These are phyloP conservation scores for Listronotus oregonensis DNA, from an alignment of 1,140 invertebrate genomes.

Conservation along the genomic window DNA sequence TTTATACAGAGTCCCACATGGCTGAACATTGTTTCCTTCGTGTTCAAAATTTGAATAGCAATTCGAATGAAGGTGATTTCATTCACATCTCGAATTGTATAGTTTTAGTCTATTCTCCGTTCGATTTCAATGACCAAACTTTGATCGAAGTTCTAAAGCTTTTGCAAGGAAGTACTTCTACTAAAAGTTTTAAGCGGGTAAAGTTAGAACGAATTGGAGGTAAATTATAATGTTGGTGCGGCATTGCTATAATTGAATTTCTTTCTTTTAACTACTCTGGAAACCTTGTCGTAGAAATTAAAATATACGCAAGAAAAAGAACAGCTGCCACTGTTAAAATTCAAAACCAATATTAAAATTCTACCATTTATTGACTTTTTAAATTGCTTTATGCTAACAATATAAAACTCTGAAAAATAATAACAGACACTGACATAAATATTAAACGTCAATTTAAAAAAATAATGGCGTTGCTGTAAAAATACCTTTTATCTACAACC, in stretches of 20 bases:
- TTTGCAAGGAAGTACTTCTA: slow-evolving; percentile 3
- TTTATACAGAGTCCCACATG: slow-evolving; percentile 5
- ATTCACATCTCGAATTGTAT: slow-evolving; percentile 12
- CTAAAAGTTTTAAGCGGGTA: slow-evolving; percentile 5
- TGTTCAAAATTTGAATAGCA: slow-evolving; percentile 10
- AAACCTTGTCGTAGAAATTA: no score
- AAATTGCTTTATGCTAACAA: no score
- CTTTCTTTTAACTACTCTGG: no score
- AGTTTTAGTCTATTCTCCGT: slow-evolving; percentile 9
- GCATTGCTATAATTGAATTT: slow-evolving; percentile 1
- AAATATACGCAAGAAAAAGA: no score
- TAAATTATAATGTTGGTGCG: slow-evolving; percentile 2
- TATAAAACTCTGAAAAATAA: no score
- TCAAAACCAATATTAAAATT: no score
- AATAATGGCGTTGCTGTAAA: no score
- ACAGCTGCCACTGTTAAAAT: no score
- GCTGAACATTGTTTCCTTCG: slow-evolving; percentile 7
- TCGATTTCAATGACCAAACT: slow-evolving; percentile 17
- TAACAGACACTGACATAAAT: no score
- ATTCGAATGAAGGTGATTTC: slow-evolving; percentile 6
- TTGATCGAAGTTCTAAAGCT: slow-evolving; percentile 10
- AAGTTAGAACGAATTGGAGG: slow-evolving; percentile 7
- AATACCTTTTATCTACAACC: no score
- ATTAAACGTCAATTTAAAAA: no score
- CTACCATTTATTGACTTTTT: no score